phyloP scores from a whole-genome alignment of 1,140 invertebrate species.

The Mamestra configurata region DNA sequence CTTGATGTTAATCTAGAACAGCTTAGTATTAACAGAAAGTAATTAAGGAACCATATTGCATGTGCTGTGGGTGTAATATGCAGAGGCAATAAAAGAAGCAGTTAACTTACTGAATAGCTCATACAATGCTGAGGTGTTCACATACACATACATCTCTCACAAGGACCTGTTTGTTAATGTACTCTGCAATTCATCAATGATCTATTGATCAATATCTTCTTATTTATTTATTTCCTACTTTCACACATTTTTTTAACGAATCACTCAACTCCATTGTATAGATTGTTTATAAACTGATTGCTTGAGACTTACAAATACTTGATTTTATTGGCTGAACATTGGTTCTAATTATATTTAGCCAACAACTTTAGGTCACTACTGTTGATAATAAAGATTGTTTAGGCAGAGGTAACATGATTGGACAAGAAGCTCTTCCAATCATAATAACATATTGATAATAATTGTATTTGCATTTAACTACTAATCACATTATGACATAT shows the following conservation, averaged over 20 bases:
- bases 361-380: not conserved
- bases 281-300: not conserved
- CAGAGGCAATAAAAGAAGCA: not conserved
- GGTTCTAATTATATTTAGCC: not conserved
- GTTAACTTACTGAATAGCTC: not conserved
- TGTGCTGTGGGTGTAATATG: not conserved
- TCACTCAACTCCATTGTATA: not conserved
- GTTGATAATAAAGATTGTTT: not conserved
- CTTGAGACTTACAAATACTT: not conserved
- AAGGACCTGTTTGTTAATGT: not conserved
- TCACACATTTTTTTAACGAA: not conserved
- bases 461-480: conserved; percentile 18
- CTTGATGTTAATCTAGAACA: not conserved
- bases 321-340: not conserved
- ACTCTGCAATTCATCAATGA: too few relatives aligned
- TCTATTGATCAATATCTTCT: not conserved
- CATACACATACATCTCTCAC: too few relatives aligned
- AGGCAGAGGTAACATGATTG: not conserved
- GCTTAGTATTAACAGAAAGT: not conserved
- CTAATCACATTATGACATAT: conserved; percentile 21
- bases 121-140: not conserved
- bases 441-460: conserved; percentile 14
- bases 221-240: too few relatives aligned
- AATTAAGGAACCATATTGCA: not conserved
- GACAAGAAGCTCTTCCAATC: not conserved